Conservation (phyloP, 1,140 invertebrate genomes). For the Drosophila cardini region DNA sequence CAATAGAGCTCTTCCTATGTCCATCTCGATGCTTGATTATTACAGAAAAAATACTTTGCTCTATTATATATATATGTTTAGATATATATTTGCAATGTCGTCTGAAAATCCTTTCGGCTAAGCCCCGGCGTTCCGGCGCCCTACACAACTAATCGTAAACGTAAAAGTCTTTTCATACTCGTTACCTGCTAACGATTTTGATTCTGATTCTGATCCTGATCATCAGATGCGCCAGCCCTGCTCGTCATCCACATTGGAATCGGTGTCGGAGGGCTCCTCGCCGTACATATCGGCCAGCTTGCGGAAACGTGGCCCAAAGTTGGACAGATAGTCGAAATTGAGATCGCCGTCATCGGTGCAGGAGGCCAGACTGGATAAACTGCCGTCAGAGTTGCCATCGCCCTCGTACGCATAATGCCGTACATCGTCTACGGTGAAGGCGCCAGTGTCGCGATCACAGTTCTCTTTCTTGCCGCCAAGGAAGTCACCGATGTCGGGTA, state of each 20-base stretch:
- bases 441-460: conserved; percentile 95
- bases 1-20: conserved; percentile 64
- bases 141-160: conserved; percentile 65
- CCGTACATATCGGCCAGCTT: conserved; percentile 99
- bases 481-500: conserved; percentile 95
- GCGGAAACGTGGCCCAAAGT: conserved; percentile 97
- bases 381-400: conserved; percentile 96
- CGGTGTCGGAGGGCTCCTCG: conserved; percentile 91
- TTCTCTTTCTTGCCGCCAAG: conserved; percentile 94
- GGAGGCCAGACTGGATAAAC: conserved; percentile 96
- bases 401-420: conserved; percentile 98
- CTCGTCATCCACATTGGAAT: conserved; percentile 84
- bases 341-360: conserved; percentile 97
- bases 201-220: neutral
- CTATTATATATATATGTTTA: conserved; percentile 26
- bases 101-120: conserved; percentile 53
- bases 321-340: conserved; percentile 98
- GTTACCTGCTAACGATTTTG: conserved; percentile 13
- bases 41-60: conserved; percentile 44
- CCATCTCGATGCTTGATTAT: conserved; percentile 42
- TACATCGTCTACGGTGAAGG: conserved; percentile 96
- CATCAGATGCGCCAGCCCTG: conserved; percentile 83
- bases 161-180: conserved; percentile 75
- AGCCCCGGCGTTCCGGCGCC: conserved; percentile 45
- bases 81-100: conserved; percentile 51